Base-by-base conservation (phyloP, 2,888 invertebrate species). In the Callimorpha dominula region DNA sequence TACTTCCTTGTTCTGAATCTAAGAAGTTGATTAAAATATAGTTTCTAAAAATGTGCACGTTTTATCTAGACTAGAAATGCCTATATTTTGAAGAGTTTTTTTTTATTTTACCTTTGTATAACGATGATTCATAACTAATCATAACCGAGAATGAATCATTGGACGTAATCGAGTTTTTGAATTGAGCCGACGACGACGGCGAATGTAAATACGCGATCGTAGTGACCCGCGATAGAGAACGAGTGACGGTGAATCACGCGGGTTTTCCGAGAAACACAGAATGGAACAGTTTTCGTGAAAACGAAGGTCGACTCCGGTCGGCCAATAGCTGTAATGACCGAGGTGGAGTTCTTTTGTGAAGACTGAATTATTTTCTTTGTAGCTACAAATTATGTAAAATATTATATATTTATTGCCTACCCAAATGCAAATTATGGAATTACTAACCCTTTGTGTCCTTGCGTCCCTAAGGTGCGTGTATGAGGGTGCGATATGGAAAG, bases 151-250 rank as follows among this genome's bases (percentile, higher is more conserved):
- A 90, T 95, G 95, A 95, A 92, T 95, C 95, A 95, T 91, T 90
- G 91, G 85, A 89, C 92, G 93, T 94, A 93, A 94, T 94, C 92
- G 93, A 94, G 93, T 94, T 94, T 95, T 95, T 95, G 94, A 95
- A 94, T 94, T 91, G 93, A 92, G 92, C 91, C 91, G 91, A 87
- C 89, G 86, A 87, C 92, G 91, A 86, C 88, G 84, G 86, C 93
- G 90, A 94, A 94, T 94, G 93, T 92, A 93, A 94, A 94, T 94
- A 93, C 92, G 90, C 92, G 89, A 88, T 91, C 90, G 93, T 92
- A 93, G 93, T 93, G 94, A 93, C 93, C 93, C 89, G 91, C 92
- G 92, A 89, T 92, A 92, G 91, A 93, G 92, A 91, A 90, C 89
- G 91, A 87, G 87, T 86, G 87, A 79, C 86, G 88, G 87, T 95